Conservation (phyloP, 2,113 vertebrate genomes). For the Pelecanoides urinatrix region DNA sequence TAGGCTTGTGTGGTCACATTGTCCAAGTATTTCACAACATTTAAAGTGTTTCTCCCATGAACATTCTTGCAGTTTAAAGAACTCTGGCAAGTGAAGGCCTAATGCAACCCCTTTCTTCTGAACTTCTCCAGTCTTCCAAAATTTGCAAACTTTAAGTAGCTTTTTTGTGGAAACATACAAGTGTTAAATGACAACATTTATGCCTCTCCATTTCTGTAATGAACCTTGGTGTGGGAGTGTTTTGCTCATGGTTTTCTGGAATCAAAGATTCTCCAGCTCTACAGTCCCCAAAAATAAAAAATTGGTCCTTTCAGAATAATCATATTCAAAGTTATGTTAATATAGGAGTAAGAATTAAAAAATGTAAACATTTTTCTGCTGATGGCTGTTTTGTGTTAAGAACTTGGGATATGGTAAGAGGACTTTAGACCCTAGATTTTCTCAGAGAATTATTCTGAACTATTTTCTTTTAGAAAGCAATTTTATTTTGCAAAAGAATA, state of each 20-base stretch:
- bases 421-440: neutral
- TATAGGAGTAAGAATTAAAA: neutral
- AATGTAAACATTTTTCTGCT: neutral
- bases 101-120: neutral
- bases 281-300: neutral
- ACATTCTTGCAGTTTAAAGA: neutral
- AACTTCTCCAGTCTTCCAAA: neutral
- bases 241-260: neutral
- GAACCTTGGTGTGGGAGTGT: neutral
- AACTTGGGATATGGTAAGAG: neutral
- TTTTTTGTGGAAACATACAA: neutral
- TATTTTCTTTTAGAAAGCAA: neutral
- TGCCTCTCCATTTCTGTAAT: neutral
- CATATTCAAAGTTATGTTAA: neutral
- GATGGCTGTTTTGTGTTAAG: neutral
- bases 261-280: neutral
- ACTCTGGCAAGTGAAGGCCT: neutral
- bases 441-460: neutral
- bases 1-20: neutral
- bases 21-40: neutral
- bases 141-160: neutral
- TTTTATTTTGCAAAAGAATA: neutral
- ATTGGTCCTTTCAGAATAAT: neutral
- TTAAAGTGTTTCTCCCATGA: neutral
- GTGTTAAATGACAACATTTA: neutral